Conservation (phyloP, 2,888 invertebrate species). For the Patella caerulea region DNA sequence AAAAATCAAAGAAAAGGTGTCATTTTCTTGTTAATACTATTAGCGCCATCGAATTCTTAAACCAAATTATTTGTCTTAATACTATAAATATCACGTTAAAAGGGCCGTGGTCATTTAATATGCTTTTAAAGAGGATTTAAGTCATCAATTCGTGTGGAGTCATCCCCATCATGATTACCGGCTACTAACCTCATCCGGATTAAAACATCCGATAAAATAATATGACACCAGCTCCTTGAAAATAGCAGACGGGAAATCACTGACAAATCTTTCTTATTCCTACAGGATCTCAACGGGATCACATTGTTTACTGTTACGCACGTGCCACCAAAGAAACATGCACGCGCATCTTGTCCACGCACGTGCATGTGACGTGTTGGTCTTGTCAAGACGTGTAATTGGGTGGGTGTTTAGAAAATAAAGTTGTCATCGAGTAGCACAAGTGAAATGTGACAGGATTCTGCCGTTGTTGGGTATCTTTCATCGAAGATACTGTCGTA, state of each 20-base stretch:
- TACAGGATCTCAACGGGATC: background rate
- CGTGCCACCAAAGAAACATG: background rate
- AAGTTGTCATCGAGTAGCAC: background rate
- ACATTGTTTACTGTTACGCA: background rate
- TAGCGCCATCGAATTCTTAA: no score
- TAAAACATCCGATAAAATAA: slow-evolving; percentile 1
- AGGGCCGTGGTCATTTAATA: no score
- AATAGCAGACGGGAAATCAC: no score
- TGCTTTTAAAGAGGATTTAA: no score
- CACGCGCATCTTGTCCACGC: background rate
- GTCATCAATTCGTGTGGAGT: no score
- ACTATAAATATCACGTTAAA: no score
- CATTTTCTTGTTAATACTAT: no score
- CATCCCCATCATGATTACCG: no score
- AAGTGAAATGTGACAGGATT: slow-evolving; percentile 10
- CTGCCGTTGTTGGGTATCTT: background rate
- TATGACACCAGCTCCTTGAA: no score
- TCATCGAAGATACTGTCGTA: background rate
- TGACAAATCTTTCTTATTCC: background rate
- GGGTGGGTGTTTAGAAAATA: slow-evolving; percentile 5
- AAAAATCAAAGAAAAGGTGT: no score
- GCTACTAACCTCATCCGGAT: no score
- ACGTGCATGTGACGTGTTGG: background rate
- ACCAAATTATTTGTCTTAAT: no score
- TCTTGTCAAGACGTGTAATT: slow-evolving; percentile 4